These are phyloP conservation scores for Enoplolaimus lenunculus DNA, from an alignment of 2,888 invertebrate genomes.

Conservation along the genomic window DNA sequence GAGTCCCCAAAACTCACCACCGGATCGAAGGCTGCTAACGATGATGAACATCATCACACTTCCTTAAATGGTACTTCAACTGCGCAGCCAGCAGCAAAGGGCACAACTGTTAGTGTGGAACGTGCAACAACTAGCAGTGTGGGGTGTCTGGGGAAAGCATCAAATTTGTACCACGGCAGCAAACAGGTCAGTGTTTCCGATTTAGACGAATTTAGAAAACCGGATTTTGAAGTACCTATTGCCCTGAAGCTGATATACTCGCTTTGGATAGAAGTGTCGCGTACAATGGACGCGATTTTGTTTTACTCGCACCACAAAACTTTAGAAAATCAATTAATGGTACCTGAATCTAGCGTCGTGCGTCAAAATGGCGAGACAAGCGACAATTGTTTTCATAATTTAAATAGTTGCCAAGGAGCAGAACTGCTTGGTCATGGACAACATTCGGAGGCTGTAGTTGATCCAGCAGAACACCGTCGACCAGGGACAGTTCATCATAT, in stretches of 20 bases:
- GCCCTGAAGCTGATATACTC: constrained; percentile 69
- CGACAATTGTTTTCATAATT: too few relatives aligned
- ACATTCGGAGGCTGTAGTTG: neutral
- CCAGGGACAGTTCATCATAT: too few relatives aligned
- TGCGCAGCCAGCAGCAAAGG: neutral
- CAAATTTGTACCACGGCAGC: neutral
- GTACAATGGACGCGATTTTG: constrained; percentile 49
- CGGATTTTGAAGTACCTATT: constrained; percentile 53
- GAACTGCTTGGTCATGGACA: neutral
- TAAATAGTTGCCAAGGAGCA: too few relatives aligned
- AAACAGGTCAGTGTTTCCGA: neutral
- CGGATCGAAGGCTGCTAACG: neutral
- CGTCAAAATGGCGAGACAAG: too few relatives aligned
- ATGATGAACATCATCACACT: neutral
- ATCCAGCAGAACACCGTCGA: constrained; percentile 24
- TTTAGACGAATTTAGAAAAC: neutral
- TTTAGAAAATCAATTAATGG: constrained; percentile 49
- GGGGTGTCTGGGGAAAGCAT: neutral
- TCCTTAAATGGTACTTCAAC: neutral
- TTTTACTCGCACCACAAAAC: constrained; percentile 53
- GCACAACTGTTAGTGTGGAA: neutral
- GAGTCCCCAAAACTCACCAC: too few relatives aligned
- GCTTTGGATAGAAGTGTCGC: constrained; percentile 68
- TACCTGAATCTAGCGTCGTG: too few relatives aligned
- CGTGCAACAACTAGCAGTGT: neutral